Evolutionary conservation across 1,140 invertebrate genomes (phyloP).

Genomic region (Drosophila obscura): DNA sequence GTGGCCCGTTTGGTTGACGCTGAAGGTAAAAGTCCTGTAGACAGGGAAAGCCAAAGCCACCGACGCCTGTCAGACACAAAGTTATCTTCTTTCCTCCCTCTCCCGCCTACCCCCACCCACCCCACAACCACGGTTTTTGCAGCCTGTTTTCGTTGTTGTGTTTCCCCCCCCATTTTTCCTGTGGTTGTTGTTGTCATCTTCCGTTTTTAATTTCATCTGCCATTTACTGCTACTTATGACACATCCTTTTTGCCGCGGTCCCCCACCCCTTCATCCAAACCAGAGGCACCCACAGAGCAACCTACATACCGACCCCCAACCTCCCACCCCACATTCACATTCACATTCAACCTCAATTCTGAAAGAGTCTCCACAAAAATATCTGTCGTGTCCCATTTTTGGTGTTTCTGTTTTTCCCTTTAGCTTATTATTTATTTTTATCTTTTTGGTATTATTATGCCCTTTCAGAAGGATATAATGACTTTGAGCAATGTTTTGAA

Average conservation of each 20-base stretch:
- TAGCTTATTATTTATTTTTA: constrained; percentile 12
- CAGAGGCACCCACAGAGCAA: too few species aligned
- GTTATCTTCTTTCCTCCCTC: constrained; percentile 60
- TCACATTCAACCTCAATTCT: background rate
- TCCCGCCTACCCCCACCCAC: background rate
- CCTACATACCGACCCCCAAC: background rate
- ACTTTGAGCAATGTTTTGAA: too few species aligned
- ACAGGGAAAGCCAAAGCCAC: constrained; percentile 33
- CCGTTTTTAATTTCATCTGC: constrained; percentile 82
- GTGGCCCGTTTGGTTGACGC: constrained; percentile 2
- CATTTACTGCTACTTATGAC: constrained; percentile 82
- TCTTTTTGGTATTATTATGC: constrained; percentile 38
- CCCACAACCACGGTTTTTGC: too few species aligned
- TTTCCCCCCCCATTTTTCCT: constrained; percentile 5
- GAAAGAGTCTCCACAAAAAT: constrained; percentile 18
- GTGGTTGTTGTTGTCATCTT: constrained; percentile 58
- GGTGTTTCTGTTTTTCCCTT: constrained; percentile 22
- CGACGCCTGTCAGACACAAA: constrained; percentile 73
- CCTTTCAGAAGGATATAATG: background rate
- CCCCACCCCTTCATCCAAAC: background rate
- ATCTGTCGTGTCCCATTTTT: constrained; percentile 29
- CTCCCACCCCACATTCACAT: background rate
- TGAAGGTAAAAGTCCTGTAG: constrained; percentile 21
- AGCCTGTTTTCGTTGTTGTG: background rate
- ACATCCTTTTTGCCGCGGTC: constrained; percentile 62